phyloP scores from a whole-genome alignment of 2,113 vertebrate species.

The Terrapene triunguis region DNA sequence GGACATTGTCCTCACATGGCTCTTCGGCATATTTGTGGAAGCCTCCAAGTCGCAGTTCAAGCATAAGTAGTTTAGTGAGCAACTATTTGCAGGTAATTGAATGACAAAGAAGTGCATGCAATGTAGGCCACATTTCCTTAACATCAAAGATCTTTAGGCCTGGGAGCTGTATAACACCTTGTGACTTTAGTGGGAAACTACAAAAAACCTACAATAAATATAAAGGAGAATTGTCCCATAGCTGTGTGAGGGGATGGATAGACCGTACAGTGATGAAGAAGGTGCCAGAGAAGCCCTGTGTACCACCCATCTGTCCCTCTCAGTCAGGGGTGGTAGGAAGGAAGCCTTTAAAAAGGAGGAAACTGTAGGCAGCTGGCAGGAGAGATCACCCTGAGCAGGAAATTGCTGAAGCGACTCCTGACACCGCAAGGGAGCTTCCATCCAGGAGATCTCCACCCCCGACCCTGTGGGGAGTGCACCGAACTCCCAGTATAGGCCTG shows the following conservation, averaged over 20 bases:
- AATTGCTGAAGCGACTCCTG: background rate
- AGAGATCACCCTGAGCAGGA: background rate
- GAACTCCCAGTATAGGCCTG: background rate
- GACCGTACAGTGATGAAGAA: background rate
- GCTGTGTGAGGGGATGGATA: background rate
- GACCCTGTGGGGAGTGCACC: background rate
- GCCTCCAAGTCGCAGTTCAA: conserved; percentile 94
- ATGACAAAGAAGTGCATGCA: background rate
- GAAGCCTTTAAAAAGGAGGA: background rate
- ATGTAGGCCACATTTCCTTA: background rate
- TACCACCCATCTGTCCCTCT: background rate
- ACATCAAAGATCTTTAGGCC: background rate
- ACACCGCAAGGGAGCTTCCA: background rate
- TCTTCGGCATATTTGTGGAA: conserved; percentile 87
- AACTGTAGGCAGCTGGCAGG: background rate
- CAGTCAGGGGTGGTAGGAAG: background rate
- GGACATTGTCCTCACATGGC: conserved; percentile 83
- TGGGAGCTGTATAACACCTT: background rate
- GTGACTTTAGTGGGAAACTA: background rate
- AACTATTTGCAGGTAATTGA: conserved; percentile 89
- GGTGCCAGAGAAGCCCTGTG: background rate
- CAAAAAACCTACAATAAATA: background rate
- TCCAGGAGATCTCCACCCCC: background rate
- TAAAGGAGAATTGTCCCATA: background rate
- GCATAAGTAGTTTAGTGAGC: conserved; percentile 93